phyloP scores from a whole-genome alignment of 1,140 invertebrate genomes.

The Heliconius himera region DNA sequence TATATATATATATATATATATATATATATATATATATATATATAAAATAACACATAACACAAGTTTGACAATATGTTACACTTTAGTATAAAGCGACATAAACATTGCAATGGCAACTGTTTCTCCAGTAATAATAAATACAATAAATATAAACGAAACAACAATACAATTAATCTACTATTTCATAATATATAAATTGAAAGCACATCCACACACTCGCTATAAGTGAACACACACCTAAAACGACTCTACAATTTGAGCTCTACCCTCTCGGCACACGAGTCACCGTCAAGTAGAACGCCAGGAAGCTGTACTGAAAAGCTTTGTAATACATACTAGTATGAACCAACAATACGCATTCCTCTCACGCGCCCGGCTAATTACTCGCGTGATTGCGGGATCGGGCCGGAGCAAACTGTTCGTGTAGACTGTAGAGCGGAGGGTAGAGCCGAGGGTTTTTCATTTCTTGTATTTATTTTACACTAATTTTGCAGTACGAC shows the following conservation, averaged over 20 bases:
- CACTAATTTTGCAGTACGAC: neutral
- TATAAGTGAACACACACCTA: neutral
- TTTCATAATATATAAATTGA: no score
- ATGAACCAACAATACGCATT: slow-evolving; percentile 31
- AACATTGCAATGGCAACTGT: no score
- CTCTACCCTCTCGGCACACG: slow-evolving; percentile 19
- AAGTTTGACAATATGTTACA: no score
- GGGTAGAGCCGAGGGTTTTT: neutral
- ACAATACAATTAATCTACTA: no score
- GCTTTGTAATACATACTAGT: slow-evolving; percentile 13
- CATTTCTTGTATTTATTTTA: slow-evolving; percentile 12
- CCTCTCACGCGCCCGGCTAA: slow-evolving; percentile 36
- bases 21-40: no score
- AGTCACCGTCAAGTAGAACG: slow-evolving; percentile 16
- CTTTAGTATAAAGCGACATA: no score
- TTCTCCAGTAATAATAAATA: no score
- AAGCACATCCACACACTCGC: neutral
- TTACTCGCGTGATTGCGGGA: slow-evolving; percentile 37
- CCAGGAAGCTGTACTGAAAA: slow-evolving; percentile 4
- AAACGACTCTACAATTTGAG: slow-evolving; percentile 19
- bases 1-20: no score
- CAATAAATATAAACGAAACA: no score
- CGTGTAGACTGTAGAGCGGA: neutral
- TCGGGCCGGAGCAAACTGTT: slow-evolving; percentile 17
- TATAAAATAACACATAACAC: no score